Evolutionary conservation across 2,113 vertebrate species (phyloP), one percentile per base, ranked within the genome.

Genomic region (Chaenocephalus aceratus): DNA sequence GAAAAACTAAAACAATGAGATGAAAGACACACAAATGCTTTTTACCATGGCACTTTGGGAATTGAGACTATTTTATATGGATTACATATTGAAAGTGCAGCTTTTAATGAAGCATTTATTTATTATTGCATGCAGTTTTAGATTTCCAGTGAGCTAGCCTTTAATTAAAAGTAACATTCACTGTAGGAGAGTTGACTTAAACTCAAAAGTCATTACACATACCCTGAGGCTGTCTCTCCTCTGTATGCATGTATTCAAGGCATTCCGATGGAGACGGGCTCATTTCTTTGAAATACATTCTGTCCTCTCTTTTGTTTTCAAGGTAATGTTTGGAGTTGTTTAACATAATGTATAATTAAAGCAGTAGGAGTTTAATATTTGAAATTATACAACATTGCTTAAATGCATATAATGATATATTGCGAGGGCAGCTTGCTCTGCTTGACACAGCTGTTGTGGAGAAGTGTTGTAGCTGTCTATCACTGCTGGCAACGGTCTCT

Each of bases 401-500:
- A 49, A 89, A 64, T 84, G 13, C 82, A 73, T 64, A 71, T 77
- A 76, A 81, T 81, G 34, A 71, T 49, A 79, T n/a, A 14, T 53
- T 69, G 78, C 52, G 21, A 72, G 36, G 44, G 34, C 66, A 82
- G 80, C 45, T 78, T 83, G 84, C 85, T 80, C 77, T 4, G 49
- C 59, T 54, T 81, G 79, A 89, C 83, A 83, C 51, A 61, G 65
- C 65, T 54, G 69, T 73, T 14, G 59, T 16, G 18, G 36, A 54
- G 61, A 78, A 51, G 21, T 62, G 71, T 65, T 83, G 89, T 72
- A 23, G 14, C 75, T 86, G 88, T 87, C 89, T 88, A 79, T 91
- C 83, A 90, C 79, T 59, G 73, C 26, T 83, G 85, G 67, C 68
- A 77, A 69, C 85, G 86, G 88, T 92, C 85, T 81, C 65, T 66